Conservation (phyloP, 2,113 vertebrate genomes). For the Catharus bicknelli region DNA sequence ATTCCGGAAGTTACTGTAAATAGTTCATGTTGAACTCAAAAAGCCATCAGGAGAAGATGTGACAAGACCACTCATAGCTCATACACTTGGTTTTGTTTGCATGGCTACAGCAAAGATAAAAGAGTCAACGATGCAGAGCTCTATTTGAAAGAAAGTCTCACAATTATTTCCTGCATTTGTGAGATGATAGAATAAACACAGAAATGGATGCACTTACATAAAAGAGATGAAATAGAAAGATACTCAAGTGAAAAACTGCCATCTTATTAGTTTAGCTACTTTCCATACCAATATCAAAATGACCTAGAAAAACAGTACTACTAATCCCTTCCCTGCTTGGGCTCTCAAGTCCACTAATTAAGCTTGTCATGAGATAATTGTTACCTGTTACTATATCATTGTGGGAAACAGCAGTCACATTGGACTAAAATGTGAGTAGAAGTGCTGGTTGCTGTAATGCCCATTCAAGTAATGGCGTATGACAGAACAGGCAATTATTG, state of each 20-base stretch:
- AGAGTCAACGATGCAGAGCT: conserved; percentile 28
- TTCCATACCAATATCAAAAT: background rate
- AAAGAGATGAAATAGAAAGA: conserved; percentile 4
- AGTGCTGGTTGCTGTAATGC: background rate
- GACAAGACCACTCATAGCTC: background rate
- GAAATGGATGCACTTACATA: background rate
- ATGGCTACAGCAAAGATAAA: conserved; percentile 38
- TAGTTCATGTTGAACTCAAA: background rate
- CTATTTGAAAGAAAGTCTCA: conserved; percentile 19
- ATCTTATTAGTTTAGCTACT: conserved; percentile 13
- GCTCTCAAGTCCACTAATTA: background rate
- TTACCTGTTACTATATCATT: background rate
- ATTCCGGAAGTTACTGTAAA: background rate
- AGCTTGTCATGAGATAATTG: background rate
- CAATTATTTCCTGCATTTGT: conserved; percentile 30
- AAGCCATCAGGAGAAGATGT: background rate
- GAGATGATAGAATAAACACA: conserved; percentile 36
- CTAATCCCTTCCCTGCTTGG: background rate
- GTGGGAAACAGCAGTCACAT: background rate
- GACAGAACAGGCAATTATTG: background rate
- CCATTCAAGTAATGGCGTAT: background rate
- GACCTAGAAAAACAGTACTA: background rate
- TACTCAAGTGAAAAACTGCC: background rate
- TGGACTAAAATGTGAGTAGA: background rate
- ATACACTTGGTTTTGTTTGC: background rate